phyloP scores from a whole-genome alignment of 2,888 invertebrate genomes.

The Tupiocoris notatus region DNA sequence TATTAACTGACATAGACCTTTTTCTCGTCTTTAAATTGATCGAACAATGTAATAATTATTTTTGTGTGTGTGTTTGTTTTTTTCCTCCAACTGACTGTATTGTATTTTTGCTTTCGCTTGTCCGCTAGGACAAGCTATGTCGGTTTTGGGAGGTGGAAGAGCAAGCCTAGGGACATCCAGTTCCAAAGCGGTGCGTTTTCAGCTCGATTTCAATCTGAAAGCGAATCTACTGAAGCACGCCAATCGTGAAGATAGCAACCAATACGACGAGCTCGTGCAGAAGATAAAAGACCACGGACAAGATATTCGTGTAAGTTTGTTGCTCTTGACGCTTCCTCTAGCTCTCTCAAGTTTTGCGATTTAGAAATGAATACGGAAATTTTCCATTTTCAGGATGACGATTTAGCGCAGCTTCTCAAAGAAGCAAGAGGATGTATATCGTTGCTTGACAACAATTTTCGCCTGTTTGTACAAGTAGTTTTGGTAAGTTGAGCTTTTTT shows the following conservation, averaged over 20 bases:
- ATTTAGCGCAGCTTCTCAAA: slow-evolving; percentile 59
- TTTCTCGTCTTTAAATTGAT: too few relatives aligned
- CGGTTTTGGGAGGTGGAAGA: slow-evolving; percentile 19
- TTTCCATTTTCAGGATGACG: slow-evolving; percentile 62
- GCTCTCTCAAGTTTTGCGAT: background rate
- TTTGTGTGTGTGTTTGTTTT: too few relatives aligned
- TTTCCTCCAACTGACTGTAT: too few relatives aligned
- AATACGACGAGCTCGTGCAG: slow-evolving; percentile 59
- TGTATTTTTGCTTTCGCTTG: too few relatives aligned
- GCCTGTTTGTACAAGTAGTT: slow-evolving; percentile 62
- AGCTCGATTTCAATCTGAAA: slow-evolving; percentile 57
- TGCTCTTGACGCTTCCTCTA: too few relatives aligned
- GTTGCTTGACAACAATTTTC: slow-evolving; percentile 60
- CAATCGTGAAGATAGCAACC: slow-evolving; percentile 53
- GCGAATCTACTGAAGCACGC: slow-evolving; percentile 56
- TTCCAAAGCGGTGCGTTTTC: slow-evolving; percentile 54
- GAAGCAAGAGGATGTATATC: slow-evolving; percentile 62
- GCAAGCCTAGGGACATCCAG: slow-evolving; percentile 31
- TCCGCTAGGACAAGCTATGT: slow-evolving; percentile 50
- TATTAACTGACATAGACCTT: too few relatives aligned
- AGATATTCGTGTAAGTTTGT: slow-evolving; percentile 54
- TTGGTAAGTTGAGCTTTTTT: slow-evolving; percentile 55
- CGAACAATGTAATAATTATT: too few relatives aligned
- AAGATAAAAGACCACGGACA: slow-evolving; percentile 57
- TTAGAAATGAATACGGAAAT: background rate